phyloP scores from a whole-genome alignment of 1,140 invertebrate species.

The Trachelipus rathkii region DNA sequence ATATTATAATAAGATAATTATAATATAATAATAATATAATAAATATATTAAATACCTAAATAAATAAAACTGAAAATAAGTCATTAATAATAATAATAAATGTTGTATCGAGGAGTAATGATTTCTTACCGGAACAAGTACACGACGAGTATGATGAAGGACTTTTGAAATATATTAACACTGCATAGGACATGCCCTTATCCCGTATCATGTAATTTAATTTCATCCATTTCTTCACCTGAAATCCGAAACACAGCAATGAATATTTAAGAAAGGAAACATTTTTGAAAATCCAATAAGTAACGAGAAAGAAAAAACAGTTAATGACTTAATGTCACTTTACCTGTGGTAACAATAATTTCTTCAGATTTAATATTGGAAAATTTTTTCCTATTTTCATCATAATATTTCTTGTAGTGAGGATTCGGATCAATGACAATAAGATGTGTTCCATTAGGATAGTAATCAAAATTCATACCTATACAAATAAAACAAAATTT shows the following conservation, averaged over 20 bases:
- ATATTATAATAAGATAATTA: too few species aligned
- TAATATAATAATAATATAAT: too few species aligned
- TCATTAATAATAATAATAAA: too few species aligned
- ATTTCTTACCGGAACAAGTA: conserved; percentile 49
- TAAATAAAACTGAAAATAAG: too few species aligned
- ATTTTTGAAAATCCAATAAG: neutral
- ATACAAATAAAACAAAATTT: too few species aligned
- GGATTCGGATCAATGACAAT: conserved; percentile 48
- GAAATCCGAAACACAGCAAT: neutral
- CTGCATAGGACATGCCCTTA: conserved; percentile 49
- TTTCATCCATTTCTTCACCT: conserved; percentile 46
- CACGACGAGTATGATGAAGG: conserved; percentile 48
- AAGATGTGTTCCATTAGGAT: conserved; percentile 48
- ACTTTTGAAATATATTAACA: conserved; percentile 45
- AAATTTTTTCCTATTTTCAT: conserved; percentile 45
- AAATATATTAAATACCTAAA: too few species aligned
- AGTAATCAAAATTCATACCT: conserved; percentile 49
- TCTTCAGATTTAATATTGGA: conserved; percentile 47
- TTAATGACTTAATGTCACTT: neutral
- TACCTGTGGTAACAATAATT: conserved; percentile 42
- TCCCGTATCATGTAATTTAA: too few species aligned
- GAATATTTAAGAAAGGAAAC: too few species aligned
- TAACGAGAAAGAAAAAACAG: neutral
- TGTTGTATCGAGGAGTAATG: neutral
- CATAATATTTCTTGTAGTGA: conserved; percentile 47